Base-by-base conservation (phyloP, 2,888 invertebrate genomes). In the Embidobia sp. region DNA sequence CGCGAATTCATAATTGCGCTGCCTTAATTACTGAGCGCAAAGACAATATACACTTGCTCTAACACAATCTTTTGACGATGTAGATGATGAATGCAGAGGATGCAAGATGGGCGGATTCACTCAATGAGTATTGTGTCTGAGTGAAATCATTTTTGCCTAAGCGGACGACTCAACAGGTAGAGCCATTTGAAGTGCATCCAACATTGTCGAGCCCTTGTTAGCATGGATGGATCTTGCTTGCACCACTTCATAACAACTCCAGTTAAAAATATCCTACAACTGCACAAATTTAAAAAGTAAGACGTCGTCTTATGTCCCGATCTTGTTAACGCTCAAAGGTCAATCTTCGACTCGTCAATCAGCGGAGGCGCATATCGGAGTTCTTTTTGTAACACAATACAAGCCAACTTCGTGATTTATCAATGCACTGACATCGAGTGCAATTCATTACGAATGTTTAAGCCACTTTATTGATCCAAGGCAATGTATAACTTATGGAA, bases 211-310 rank as follows among this genome's bases (percentile, higher is more conserved):
- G 31, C 10, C 40, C 22, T n/a, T 22, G 19, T 27, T 46, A 79
- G 15, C 61, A 89, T 88, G 89, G 88, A 88, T 64, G 85, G 83
- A 74, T 84, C 86, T 55, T 85, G 82, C 51, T 79, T 85, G 66
- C 86, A 84, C 79, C 86, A 87, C 77, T 82, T 88, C 57, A 78
- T 86, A 78, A 81, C 83, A 29, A 82, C 85, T 55, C 84, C 86
- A 19, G 81, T 88, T 79, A 87, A 88, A 82, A 88, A 85, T 79
- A 74, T 86, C 55, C 81, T 88, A 42, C 86, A 84, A 77, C 82
- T 88, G 40, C 86, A 84, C 61, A 86, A 87, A 69, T 84, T 89
- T 69, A 88, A 85, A 85, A 83, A 88, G 89, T 88, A 86, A 89
- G 87, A 48, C 15, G 8, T n/a, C 10, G 46, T 27, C 19, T 55